Base-by-base conservation (phyloP, 1,140 invertebrate species). In the Nasonia longicornis region DNA sequence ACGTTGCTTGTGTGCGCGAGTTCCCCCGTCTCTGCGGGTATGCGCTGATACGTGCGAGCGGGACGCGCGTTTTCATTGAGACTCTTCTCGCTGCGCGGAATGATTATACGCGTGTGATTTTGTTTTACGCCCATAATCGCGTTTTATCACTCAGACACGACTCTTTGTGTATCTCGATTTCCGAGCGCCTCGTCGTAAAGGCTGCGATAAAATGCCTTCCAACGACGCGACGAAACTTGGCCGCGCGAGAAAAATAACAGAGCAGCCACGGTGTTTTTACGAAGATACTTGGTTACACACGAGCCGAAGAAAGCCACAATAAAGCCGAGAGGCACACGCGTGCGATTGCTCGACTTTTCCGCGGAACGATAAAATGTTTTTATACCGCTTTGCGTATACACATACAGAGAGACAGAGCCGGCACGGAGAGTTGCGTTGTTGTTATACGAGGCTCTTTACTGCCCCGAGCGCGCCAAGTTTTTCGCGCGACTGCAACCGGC, bases 281-380 rank as follows among this genome's bases (percentile, higher is more conserved):
- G 71, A 66, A 73, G 78, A 73, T 80, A 86, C 84, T 84, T 84
- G 83, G 52, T 66, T 73, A 48, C 70, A 70, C 52, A 2, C 66
- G 52, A 79, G 71, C 10, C 16, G 22, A 73, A 79, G 70, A 64
- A 72, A 38, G 48, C 58, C 64, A 52, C 4, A 35, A 78, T 78
- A 78, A 78, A 77, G 76, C 22, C 38, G 66, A 22, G 66, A 22
- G 38, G 31, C 31, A 35, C 67, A 58, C 42, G 52, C 70, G 31
- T 22, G 35, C 26, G 26, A 84, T 64, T n/a, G 82, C 83, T 85
- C 86, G 83, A 85, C 85, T 87, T 87, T 85, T 80, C 77, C 84
- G 77, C 58, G 22, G 82, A 79, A 86, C 86, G 85, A 89, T 89
- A 90, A 90, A 88, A 88, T 85, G 85, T 82, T 87, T 90, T 89